A percentile compares a stretch with the other conserved stretches of the same genome.
phyloP scores from a whole-genome alignment of 1,140 invertebrate species.

The Globodera rostochiensis region DNA sequence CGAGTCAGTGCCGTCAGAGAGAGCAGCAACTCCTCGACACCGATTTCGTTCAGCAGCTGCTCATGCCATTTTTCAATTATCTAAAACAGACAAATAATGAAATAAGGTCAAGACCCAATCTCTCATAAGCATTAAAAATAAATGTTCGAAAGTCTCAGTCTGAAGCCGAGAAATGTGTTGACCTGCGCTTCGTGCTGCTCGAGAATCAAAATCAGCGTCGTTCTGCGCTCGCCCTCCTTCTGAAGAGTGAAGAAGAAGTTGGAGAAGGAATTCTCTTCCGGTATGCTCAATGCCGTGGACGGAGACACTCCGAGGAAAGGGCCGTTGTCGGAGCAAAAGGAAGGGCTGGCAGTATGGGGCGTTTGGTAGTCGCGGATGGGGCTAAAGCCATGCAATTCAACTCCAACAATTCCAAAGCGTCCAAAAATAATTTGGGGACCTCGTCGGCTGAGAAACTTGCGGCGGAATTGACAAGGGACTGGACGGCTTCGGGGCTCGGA shows the following conservation, averaged over 20 bases:
- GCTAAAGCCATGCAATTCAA: constrained; percentile 31
- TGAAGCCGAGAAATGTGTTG: too few relatives aligned
- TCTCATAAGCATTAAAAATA: too few relatives aligned
- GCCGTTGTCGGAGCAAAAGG: constrained; percentile 37
- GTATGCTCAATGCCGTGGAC: constrained; percentile 46
- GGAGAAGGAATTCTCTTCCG: constrained; percentile 75
- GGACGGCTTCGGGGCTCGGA: background rate
- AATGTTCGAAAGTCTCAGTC: too few relatives aligned
- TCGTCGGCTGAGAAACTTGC: constrained; percentile 39
- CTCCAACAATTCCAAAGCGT: background rate
- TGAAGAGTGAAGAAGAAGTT: constrained; percentile 86
- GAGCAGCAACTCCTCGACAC: constrained; percentile 32
- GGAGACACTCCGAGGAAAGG: constrained; percentile 59
- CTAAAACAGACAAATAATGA: constrained; percentile 53
- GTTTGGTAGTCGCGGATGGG: constrained; percentile 48
- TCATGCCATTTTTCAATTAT: constrained; percentile 67
- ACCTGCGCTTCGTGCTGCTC: constrained; percentile 82
- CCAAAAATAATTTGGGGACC: constrained; percentile 23
- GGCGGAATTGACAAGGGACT: constrained; percentile 9
- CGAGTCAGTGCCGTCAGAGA: constrained; percentile 74
- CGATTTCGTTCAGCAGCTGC: constrained; percentile 46
- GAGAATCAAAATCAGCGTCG: constrained; percentile 85
- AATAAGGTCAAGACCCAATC: too few relatives aligned
- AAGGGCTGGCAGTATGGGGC: constrained; percentile 67
- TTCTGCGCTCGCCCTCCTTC: constrained; percentile 91